Conservation (phyloP, 2,113 vertebrate genomes). For the Uria aalge region DNA sequence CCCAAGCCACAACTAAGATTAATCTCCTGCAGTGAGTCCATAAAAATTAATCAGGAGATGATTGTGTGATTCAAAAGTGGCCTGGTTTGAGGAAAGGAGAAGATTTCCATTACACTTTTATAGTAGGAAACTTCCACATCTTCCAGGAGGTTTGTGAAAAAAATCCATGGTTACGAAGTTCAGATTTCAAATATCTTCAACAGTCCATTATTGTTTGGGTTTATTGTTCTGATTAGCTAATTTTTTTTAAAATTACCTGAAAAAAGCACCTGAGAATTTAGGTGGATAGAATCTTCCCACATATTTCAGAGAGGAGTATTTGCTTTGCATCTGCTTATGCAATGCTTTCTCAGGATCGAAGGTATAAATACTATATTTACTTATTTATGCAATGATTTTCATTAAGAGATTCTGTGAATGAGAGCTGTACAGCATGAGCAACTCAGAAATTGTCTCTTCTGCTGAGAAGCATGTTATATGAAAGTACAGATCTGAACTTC, state of each 20-base stretch:
- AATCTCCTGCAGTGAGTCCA: background rate
- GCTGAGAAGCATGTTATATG: background rate
- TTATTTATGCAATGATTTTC: background rate
- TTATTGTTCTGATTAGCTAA: background rate
- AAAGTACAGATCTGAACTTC: background rate
- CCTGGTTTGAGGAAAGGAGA: background rate
- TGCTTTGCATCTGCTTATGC: background rate
- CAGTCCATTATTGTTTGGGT: background rate
- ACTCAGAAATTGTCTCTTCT: background rate
- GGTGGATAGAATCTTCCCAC: background rate
- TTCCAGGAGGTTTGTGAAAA: background rate
- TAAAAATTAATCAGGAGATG: background rate
- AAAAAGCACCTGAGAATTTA: background rate
- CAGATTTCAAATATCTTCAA: background rate
- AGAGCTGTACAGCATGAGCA: background rate
- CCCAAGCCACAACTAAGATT: background rate
- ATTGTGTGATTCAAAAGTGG: background rate
- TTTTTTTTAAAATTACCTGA: background rate
- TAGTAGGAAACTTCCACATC: background rate
- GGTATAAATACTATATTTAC: background rate
- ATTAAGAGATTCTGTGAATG: background rate
- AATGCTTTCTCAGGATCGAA: background rate
- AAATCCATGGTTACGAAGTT: background rate
- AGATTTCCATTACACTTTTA: background rate
- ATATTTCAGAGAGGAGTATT: background rate